Base-by-base conservation (phyloP, 2,797 vertebrate genomes). In the Siniperca obscura region DNA sequence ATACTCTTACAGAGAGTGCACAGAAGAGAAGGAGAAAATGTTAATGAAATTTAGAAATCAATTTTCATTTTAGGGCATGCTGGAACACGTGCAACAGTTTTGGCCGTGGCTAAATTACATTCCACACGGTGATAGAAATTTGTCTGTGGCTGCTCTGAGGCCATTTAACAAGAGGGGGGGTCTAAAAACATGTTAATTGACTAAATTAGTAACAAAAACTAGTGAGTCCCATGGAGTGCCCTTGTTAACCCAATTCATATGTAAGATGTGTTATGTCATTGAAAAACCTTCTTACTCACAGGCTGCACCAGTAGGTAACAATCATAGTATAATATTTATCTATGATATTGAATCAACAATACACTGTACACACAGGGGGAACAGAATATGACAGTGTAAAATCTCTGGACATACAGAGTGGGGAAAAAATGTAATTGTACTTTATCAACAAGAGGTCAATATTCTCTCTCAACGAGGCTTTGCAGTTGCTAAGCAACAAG, bases 401-500 rank as follows among this genome's bases (percentile, higher is more conserved):
- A 87, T 82, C 81, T 89, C 76, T 84, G 56, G 81, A 88, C 90
- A 88, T 81, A 91, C 68, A 86, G 62, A 78, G 67, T 55, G 50
- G 73, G 59, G 70, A 82, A 72, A 86, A 87, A 89, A 89, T 89
- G 87, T 89, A 93, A 93, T 93, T 93, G 90, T 90, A 91, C 90
- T 91, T 94, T 85, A 94, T 93, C 93, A 94, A 93, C 90, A 93
- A 92, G 84, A 90, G 92, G 92, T 94, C 92, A 94, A 94, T 93
- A 92, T 89, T 92, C 85, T 86, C 74, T 83, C 85, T 90, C 92
- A 90, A 91, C 69, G 25, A 88, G 92, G 92, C 88, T 92, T 90
- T 85, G 89, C 89, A 90, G 95, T 95, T 95, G 93, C 94, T 93
- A 94, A 84, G 95, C 93, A 94, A 95, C 93, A 89, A 72, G 90